phyloP scores from a whole-genome alignment of 1,140 invertebrate species.

The Pteromalus puparum region DNA sequence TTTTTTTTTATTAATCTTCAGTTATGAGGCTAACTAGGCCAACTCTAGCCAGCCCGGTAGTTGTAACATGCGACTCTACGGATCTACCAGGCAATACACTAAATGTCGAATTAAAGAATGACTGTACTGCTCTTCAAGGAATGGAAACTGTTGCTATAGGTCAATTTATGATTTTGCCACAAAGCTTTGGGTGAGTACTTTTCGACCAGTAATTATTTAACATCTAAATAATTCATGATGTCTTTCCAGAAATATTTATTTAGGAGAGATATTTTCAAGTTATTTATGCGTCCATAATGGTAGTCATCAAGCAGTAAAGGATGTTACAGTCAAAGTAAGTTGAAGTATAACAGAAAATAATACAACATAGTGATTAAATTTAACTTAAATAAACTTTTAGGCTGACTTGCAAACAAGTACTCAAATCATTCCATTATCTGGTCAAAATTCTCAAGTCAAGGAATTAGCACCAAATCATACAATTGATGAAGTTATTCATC shows the following conservation, averaged over 20 bases:
- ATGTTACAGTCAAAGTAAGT: slow-evolving; percentile 87
- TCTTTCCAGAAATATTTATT: slow-evolving; percentile 84
- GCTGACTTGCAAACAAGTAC: slow-evolving; percentile 95
- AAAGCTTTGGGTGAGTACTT: slow-evolving; percentile 90
- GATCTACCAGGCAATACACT: slow-evolving; percentile 89
- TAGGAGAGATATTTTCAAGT: slow-evolving; percentile 98
- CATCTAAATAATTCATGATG: slow-evolving; percentile 45
- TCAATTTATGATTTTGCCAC: slow-evolving; percentile 93
- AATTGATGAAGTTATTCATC: slow-evolving; percentile 95
- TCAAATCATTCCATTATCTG: slow-evolving; percentile 87
- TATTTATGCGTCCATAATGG: slow-evolving; percentile 98
- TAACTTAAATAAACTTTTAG: slow-evolving; percentile 67
- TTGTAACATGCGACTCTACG: slow-evolving; percentile 87
- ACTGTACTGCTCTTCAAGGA: slow-evolving; percentile 85
- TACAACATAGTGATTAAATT: too few relatives aligned
- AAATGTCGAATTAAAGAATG: slow-evolving; percentile 84
- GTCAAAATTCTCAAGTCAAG: slow-evolving; percentile 79
- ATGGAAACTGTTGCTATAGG: slow-evolving; percentile 90
- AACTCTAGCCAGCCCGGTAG: slow-evolving; percentile 85
- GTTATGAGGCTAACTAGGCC: slow-evolving; percentile 96
- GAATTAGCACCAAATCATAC: slow-evolving; percentile 89
- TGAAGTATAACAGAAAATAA: slow-evolving; percentile 31
- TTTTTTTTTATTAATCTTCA: slow-evolving; percentile 67
- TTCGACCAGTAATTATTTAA: slow-evolving; percentile 1
- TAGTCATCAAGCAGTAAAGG: slow-evolving; percentile 86